Evolutionary conservation across 2,888 invertebrate species (phyloP), one percentile per base, ranked within the genome.

Genomic region (Pycnomerus fuliginosus): DNA sequence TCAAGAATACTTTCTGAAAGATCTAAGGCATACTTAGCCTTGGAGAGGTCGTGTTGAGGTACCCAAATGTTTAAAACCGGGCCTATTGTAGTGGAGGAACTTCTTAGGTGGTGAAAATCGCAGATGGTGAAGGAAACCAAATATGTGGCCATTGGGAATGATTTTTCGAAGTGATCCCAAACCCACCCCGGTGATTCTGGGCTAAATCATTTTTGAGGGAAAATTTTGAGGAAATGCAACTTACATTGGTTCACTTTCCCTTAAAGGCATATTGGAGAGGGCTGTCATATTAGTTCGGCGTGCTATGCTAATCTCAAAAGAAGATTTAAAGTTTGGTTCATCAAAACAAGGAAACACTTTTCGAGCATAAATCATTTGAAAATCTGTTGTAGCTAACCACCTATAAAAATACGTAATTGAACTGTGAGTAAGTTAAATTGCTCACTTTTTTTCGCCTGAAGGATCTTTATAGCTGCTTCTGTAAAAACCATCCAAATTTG

Each of bases 271-370:
- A 58, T 88, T 88, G 13, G 85, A 84, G 12, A 87, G 69, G 1
- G 80, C 82, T 16, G 77, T 78, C 70, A 84, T 74, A 57, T 81
- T 81, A 25, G 78, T 69, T 11, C 78, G 76, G 58, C 84, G 80
- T 2, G 83, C 80, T 13, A 88, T 78, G 35, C 84, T 84, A 60
- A 90, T 79, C 61, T 83, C 81, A 67, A 89, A 89, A 50, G 77
- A 77, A 8, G 89, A 85, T 72, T 88, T 88, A 62, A 85, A 81
- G 7, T 80, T 80, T 0, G 87, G 85, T 60, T 89, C 88, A 61
- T 89, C 88, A 64, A 89, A 86, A 62, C 87, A 87, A 1, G 87
- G 87, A 65, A 87, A 87, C 1, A 83, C 83, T 3, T 76, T 70
- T 22, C 85, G 71, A 0, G 85, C 84, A 16, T 76, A 77, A 0